These are phyloP conservation scores for Melitaea athalia DNA, from an alignment of 2,888 invertebrate genomes.

Conservation along the genomic window DNA sequence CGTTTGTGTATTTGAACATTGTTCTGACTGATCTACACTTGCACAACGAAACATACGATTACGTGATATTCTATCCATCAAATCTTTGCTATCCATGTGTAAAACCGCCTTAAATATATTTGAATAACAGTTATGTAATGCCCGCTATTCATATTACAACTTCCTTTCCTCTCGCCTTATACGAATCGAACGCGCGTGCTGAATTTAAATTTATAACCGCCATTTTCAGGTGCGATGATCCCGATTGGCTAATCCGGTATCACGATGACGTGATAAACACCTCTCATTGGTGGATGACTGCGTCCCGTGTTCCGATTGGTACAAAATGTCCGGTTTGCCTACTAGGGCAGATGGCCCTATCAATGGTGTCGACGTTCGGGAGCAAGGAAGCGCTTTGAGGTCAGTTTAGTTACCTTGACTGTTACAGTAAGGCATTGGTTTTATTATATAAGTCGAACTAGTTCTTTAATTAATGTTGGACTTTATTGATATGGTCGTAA, in stretches of 20 bases:
- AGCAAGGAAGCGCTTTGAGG: conserved; percentile 77
- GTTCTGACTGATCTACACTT: not conserved
- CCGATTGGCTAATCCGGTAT: conserved; percentile 45
- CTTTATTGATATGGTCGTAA: not conserved
- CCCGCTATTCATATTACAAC: conserved; percentile 40
- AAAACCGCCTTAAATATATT: conserved; percentile 34
- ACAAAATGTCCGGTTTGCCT: conserved; percentile 77
- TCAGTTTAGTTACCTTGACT: conserved; percentile 47
- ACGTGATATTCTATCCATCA: no score
- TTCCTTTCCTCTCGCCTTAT: conserved; percentile 52
- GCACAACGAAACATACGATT: conserved; percentile 14
- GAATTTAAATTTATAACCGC: conserved; percentile 50
- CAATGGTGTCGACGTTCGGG: conserved; percentile 76
- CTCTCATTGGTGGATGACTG: conserved; percentile 58
- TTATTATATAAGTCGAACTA: not conserved
- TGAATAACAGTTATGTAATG: conserved; percentile 53
- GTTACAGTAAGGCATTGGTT: conserved; percentile 13
- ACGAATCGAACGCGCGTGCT: conserved; percentile 46
- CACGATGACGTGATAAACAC: conserved; percentile 54
- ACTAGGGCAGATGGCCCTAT: conserved; percentile 69
- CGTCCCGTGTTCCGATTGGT: conserved; percentile 54
- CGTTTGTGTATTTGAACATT: not conserved
- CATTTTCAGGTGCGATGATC: conserved; percentile 41
- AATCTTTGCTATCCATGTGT: conserved; percentile 20
- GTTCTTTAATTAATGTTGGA: not conserved